Evolutionary conservation across 2,888 invertebrate genomes (phyloP), one percentile per base, ranked within the genome.

Genomic region (Esperia sulphurella): DNA sequence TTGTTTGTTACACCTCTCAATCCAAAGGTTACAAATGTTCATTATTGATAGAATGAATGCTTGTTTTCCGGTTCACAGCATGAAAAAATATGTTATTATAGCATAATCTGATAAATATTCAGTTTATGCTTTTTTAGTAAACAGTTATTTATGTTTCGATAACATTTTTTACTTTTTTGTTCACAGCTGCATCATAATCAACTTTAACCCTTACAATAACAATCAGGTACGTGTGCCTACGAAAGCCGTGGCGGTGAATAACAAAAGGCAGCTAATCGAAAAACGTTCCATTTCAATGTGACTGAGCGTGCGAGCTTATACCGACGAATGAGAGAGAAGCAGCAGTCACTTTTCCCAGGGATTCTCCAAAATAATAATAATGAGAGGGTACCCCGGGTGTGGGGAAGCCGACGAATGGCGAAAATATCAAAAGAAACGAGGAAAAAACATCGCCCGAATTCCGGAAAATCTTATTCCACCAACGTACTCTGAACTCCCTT

Each of bases 391-490:
- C 55, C 48, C 44, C 48, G 14, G 43, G 43, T 38, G 41, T 28
- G 40, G 48, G 52, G 56, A 57, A 58, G 63, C 59, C 63, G 63
- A 45, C 64, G 64, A 68, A 65, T 59, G 56, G 58, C 59, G 61
- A 69, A 73, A 71, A 74, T 71, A 72, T 69, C 61, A 70, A 66
- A 75, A 73, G 65, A 70, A 75, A 68, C 47, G 57, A 50, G 59
- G 61, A 59, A 74, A 79, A 70, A 71, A 74, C 58, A 61, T 50
- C 54, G 70, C 69, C 59, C 49, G 56, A 57, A 65, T 65, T 63
- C 57, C 59, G 68, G 67, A 67, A 78, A 78, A 79, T 79, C 75
- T 65, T 52, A 50, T 54, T 46, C 14, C 13, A 48, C 77, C 67
- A 71, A 4, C 41, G 35, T 65, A 63, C 21, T 7, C 43, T 57